Base-by-base conservation (phyloP, 2,888 invertebrate species). In the Drymonia ruficornis region DNA sequence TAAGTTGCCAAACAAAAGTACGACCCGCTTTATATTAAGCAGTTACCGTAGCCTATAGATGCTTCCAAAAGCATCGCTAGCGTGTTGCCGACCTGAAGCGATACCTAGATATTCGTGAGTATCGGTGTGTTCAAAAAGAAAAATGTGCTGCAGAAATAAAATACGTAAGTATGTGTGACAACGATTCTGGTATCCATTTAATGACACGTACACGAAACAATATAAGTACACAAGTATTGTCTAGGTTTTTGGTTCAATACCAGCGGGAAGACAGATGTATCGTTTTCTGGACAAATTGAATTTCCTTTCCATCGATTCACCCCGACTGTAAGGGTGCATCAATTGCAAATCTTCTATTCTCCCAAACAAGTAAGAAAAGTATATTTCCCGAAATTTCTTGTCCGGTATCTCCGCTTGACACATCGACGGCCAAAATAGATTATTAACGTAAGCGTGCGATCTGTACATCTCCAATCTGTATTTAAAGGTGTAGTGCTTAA, bases 331-430 rank as follows among this genome's bases (percentile, higher is more conserved):
- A 8, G 91, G 90, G 59, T 83, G 83, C 69, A 89, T 78, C 18
- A 91, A 47, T 18, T 77, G 74, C 12, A 91, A 31, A 45, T 91
- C 87, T 50, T 85, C 81, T 4, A 81, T 50, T 38, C 74, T 74
- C 8, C 68, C 70, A 51, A 67, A 81, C 44, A 89, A 56, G 65
- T 91, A 91, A 0, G 89, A 86, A 71, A 86, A 91, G 70, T 77
- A 91, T 70, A 89, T 89, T 68, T 89, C 86, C 0, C 91, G 78
- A 68, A 91, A 91, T 46, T 82, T 87, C 57, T 88, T 90, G 61
- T 90, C 89, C 0, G 89, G 90, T 36, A 84, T 80, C 61, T 87
- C 74, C 1, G 84, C 81, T 50, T 87, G 88, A 52, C 59, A 89
- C 90, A 91, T 91, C 1, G 89, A 75, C 1, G 88, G 76, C 91